A percentile compares a stretch with the other conserved stretches of the same genome.
These are phyloP conservation scores for Epsilonema sp. DNA, from an alignment of 2,888 invertebrate species.

Conservation along the genomic window DNA sequence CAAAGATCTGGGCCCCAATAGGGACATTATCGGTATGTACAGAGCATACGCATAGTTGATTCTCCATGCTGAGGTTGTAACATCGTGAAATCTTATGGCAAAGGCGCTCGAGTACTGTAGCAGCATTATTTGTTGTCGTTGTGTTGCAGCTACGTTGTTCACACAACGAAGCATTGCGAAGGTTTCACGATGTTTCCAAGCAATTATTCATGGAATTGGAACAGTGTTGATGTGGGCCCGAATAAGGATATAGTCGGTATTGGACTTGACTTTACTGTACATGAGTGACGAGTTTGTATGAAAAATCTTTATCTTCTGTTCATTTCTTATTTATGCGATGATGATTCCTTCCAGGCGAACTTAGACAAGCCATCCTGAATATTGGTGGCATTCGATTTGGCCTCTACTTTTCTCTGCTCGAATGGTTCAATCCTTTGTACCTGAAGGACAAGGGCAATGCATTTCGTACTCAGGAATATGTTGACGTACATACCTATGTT, in stretches of 20 bases:
- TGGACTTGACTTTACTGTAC: too few relatives aligned
- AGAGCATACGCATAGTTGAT: too few relatives aligned
- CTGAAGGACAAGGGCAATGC: slow-evolving; percentile 3
- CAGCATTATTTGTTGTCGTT: neutral
- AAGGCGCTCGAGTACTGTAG: too few relatives aligned
- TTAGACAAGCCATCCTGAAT: slow-evolving; percentile 5
- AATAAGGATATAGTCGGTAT: slow-evolving; percentile 54
- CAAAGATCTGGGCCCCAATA: slow-evolving; percentile 29
- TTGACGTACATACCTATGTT: slow-evolving; percentile 3
- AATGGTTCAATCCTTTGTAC: slow-evolving; percentile 12
- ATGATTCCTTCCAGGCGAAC: slow-evolving; percentile 2
- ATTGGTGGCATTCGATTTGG: slow-evolving; percentile 8
- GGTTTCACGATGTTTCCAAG: slow-evolving; percentile 66
- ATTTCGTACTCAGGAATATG: slow-evolving; percentile 8
- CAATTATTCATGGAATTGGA: slow-evolving; percentile 59
- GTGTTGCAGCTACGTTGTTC: slow-evolving; percentile 47
- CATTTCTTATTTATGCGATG: slow-evolving; percentile 39
- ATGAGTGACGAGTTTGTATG: too few relatives aligned
- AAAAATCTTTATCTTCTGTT: too few relatives aligned
- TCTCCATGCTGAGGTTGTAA: too few relatives aligned
- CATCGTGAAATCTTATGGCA: too few relatives aligned
- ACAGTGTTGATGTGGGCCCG: slow-evolving; percentile 55
- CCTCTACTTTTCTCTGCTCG: slow-evolving; percentile 10
- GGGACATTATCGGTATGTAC: slow-evolving; percentile 29
- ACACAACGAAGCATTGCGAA: slow-evolving; percentile 72